phyloP scores from a whole-genome alignment of 2,888 invertebrate genomes.

The Drosophila borborema region DNA sequence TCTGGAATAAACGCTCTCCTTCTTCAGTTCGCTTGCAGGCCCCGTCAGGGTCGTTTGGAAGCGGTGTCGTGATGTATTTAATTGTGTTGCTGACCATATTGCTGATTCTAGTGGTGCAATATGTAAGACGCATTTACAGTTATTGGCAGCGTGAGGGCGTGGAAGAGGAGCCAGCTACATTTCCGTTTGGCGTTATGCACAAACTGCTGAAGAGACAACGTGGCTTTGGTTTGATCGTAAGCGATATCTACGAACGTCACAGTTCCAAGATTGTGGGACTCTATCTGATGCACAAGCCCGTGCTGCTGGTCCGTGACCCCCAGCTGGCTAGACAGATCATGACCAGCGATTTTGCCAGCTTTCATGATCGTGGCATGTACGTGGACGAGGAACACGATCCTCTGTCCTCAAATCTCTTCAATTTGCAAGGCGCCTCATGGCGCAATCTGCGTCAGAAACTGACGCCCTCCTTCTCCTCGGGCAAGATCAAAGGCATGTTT shows the following conservation, averaged over 20 bases:
- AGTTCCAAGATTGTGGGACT: constrained; percentile 86
- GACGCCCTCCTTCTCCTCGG: constrained; percentile 89
- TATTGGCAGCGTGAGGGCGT: constrained; percentile 88
- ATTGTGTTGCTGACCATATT: constrained; percentile 41
- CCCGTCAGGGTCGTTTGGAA: background rate
- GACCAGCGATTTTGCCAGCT: constrained; percentile 88
- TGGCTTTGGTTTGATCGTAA: constrained; percentile 88
- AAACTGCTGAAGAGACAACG: constrained; percentile 86
- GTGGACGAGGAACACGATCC: constrained; percentile 88
- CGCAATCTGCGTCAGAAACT: constrained; percentile 88
- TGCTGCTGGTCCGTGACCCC: constrained; percentile 88
- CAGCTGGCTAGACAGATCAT: constrained; percentile 88
- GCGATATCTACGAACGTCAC: constrained; percentile 86
- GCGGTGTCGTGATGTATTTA: constrained; percentile 54
- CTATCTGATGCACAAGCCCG: constrained; percentile 88
- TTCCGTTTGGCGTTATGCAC: constrained; percentile 88
- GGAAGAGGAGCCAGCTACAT: constrained; percentile 86
- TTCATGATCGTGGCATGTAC: constrained; percentile 89
- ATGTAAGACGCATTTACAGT: constrained; percentile 60
- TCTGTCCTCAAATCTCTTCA: constrained; percentile 86
- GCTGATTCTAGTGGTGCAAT: constrained; percentile 36
- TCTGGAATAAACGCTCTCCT: background rate
- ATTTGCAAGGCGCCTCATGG: constrained; percentile 86
- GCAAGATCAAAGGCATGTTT: constrained; percentile 89
- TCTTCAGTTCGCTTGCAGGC: constrained; percentile 22